Evolutionary conservation across 2,797 vertebrate species (phyloP), one percentile per base, ranked within the genome.

Genomic region (Acipenser oxyrinchus): DNA sequence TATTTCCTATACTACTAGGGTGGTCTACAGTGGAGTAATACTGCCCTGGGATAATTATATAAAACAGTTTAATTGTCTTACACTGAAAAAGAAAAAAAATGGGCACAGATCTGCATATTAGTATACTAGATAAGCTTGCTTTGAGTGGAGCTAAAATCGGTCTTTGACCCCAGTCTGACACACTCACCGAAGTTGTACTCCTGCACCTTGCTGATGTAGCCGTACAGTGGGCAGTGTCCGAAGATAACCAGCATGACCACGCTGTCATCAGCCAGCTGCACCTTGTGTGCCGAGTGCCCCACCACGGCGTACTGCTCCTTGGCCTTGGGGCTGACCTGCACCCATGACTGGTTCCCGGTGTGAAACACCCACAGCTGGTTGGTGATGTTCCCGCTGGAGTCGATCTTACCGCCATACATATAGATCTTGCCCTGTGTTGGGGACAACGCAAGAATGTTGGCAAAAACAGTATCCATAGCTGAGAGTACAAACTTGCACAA

Each of bases 381-480:
- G 66, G 92, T 95, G 68, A 99, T 94, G 0, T 98, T 99, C 9
- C 96, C 96, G 0, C 93, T 94, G 1, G 90, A 89, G 59, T 99
- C 96, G 0, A 98, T 91, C 84, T 98, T 98, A 4, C 97, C 97
- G 15, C 97, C 97, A 0, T 97, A 99, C 95, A 99, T 98, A 80
- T 94, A 99, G 79, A 99, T 92, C 62, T 92, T 87, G 59, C 93
- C 93, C 97, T 99, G 75, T 72, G 37, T 4, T 5, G 37, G 37
- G 37, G 37, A 37, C 37, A 37, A 67, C 0, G 37, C 4, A 37
- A 37, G 37, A 4, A 37, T 37, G 37, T 37, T 37, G 37, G 37
- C 37, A 37, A 37, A 37, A 37, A 5, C 37, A 37, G 37, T 37
- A 37, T 37, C 37, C 37, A 37, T 5, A 37, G 37, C 37, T 37